Evolutionary conservation across 2,797 vertebrate species (phyloP), one percentile per base, ranked within the genome.

Genomic region (Adrianichthys oophorus): DNA sequence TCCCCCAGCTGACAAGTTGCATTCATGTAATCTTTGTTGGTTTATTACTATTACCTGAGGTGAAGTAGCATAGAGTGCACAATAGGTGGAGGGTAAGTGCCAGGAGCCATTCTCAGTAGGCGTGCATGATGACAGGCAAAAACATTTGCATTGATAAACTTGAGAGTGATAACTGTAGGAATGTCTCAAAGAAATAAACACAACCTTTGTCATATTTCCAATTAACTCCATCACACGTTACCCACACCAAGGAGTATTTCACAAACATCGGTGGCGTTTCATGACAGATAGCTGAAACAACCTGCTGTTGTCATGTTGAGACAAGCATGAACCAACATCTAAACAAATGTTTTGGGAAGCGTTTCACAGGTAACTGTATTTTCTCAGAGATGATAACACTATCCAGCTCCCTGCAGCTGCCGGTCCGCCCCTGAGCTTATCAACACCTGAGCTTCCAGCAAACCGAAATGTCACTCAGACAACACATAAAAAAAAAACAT

Each of bases 341-440:
- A 80, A 82, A 78, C 68, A 79, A 82, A 82, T 78, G 68, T 82
- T 85, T 76, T 46, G 46, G 64, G 79, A 74, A 70, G 51, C 67
- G 67, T 65, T 83, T 82, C 26, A 54, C 63, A 56, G 74, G 63
- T 54, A 60, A 57, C 51, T 51, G 18, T 73, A 66, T 86, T 81
- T 83, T 69, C 65, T 80, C 63, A 64, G 15, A 40, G 62, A 66
- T 75, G 64, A 82, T 85, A 70, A 77, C 68, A 76, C 71, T 65
- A 76, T 72, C 24, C 51, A 53, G 55, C 2, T 0, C 8, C 41
- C 37, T 7, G 2, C 46, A 79, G 68, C 55, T n/a, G 49, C 52
- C 45, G 51, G 23, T 57, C 45, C 62, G 59, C 67, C 58, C 47
- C 17, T 0, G 37, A 21, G n/a, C 58, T 48, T 42, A 58, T 63